A percentile compares a stretch with the other conserved stretches of the same genome.
These are phyloP conservation scores for Anadara kagoshimensis DNA, from an alignment of 1,140 invertebrate species.

Conservation along the genomic window DNA sequence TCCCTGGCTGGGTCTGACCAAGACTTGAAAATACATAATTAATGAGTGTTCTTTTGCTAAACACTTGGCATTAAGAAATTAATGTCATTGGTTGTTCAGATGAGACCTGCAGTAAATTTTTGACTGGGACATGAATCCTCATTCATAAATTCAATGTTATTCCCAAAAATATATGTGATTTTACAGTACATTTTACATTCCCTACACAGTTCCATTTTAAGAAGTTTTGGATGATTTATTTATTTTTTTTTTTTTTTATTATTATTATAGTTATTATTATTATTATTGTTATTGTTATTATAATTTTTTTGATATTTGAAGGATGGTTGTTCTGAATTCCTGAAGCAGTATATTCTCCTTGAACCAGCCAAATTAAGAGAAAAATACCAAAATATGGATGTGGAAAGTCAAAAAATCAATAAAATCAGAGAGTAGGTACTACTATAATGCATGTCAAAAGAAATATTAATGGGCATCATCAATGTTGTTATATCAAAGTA, in stretches of 20 bases:
- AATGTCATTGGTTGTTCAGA: neutral
- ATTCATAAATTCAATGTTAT: neutral
- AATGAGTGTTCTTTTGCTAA: neutral
- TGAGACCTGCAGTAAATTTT: neutral
- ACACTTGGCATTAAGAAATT: neutral
- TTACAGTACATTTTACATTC: neutral
- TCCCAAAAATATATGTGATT: neutral
- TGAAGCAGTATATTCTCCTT: conserved; percentile 20
- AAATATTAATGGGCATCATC: neutral
- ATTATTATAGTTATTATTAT: too few relatives aligned
- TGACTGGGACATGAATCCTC: neutral
- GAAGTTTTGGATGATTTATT: neutral
- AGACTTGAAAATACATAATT: neutral
- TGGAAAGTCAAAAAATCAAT: conserved; percentile 2
- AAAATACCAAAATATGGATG: neutral
- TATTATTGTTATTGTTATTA: too few relatives aligned
- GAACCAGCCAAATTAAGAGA: conserved; percentile 15
- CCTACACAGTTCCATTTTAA: neutral
- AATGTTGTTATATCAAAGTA: neutral
- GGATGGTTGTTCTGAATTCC: conserved; percentile 15
- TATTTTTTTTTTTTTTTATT: too few relatives aligned
- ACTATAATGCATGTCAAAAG: neutral
- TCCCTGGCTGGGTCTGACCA: neutral
- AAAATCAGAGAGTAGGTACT: conserved; percentile 33
- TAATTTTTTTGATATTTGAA: too few relatives aligned